Evolutionary conservation across 1,140 invertebrate species (phyloP).

Genomic region (Ooceraea biroi): DNA sequence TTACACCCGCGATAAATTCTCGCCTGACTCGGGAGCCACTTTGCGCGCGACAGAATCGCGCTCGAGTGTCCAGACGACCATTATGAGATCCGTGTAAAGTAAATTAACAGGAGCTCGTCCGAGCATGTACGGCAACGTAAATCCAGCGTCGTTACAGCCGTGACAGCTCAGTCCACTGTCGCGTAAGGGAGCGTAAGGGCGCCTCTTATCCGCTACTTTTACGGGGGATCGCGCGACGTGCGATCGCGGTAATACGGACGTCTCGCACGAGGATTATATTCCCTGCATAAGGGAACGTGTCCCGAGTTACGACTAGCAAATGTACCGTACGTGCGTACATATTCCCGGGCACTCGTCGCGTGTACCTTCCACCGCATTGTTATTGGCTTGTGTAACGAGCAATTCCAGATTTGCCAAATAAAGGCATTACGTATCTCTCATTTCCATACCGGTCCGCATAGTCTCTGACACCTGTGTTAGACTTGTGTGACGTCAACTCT

Average conservation of each 20-base stretch:
- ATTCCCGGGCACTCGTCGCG: too few species aligned
- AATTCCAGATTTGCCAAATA: too few species aligned
- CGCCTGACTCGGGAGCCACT: not conserved
- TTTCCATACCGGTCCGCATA: too few species aligned
- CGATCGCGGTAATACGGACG: constrained; percentile 25
- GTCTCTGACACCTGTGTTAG: too few species aligned
- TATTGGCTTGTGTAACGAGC: too few species aligned
- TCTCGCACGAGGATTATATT: constrained; percentile 21
- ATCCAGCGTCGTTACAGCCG: not conserved
- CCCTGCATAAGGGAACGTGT: not conserved
- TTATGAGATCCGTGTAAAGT: constrained; percentile 8
- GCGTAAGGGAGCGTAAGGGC: not conserved
- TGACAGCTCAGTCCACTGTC: not conserved
- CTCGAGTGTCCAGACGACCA: constrained; percentile 22
- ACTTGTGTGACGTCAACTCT: too few species aligned
- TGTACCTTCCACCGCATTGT: too few species aligned
- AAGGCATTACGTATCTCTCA: too few species aligned
- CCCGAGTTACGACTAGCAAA: not conserved
- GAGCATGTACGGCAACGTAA: not conserved
- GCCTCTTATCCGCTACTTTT: constrained; percentile 33
- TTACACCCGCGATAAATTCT: constrained; percentile 13
- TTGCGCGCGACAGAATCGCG: constrained; percentile 1
- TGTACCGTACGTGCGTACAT: not conserved
- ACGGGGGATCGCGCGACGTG: not conserved
- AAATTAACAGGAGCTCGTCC: constrained; percentile 35